Conservation (phyloP, 1,140 invertebrate genomes). For the Brachionus plicatilis region DNA sequence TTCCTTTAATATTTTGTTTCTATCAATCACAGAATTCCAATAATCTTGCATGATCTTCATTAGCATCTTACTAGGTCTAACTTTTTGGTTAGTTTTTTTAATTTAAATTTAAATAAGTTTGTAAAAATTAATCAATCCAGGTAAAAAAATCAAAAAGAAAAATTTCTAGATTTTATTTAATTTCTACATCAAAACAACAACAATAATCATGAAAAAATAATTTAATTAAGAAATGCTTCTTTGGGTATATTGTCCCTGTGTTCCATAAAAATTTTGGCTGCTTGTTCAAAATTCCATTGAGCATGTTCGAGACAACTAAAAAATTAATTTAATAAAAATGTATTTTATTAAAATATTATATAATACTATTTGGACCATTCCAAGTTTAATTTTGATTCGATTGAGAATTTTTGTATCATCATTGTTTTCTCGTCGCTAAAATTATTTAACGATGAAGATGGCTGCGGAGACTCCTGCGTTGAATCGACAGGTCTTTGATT, state of each 20-base stretch:
- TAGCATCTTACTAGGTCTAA: no score
- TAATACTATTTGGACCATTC: constrained; percentile 37
- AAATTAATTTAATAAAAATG: background rate
- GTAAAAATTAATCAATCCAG: no score
- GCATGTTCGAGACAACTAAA: constrained; percentile 32
- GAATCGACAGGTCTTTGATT: background rate
- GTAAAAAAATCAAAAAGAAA: background rate
- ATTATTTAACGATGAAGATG: background rate
- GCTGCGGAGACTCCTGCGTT: background rate
- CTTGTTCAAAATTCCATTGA: constrained; percentile 25
- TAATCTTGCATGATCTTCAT: no score
- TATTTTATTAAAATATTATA: background rate
- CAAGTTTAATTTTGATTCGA: constrained; percentile 8
- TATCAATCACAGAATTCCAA: no score
- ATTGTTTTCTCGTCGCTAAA: background rate
- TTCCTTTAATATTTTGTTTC: no score
- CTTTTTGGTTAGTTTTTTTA: no score
- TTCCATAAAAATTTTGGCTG: background rate
- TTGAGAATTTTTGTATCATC: constrained; percentile 7
- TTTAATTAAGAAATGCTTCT: constrained; percentile 27
- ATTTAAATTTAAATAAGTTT: no score
- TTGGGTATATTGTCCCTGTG: constrained; percentile 11
- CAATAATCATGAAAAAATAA: background rate
- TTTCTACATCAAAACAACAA: background rate
- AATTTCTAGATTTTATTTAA: background rate